Evolutionary conservation across 2,797 vertebrate genomes (phyloP).

Genomic region (Poecilia gillii): DNA sequence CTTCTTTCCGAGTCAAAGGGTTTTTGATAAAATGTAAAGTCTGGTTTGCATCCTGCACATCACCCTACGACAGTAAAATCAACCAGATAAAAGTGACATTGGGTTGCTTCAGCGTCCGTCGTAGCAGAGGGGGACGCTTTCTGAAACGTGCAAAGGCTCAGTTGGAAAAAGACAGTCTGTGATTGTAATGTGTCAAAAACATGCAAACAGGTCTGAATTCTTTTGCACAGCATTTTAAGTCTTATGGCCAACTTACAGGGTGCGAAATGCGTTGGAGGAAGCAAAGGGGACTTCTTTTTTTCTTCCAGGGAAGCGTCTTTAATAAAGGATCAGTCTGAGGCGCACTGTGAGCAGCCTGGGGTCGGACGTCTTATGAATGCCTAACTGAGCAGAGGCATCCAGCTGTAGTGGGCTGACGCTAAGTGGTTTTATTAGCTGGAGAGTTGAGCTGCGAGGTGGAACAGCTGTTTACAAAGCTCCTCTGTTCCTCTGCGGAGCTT

Average conservation of each 20-base stretch:
- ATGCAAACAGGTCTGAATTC: neutral
- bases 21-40: too few relatives aligned
- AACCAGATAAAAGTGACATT: neutral
- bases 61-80: neutral
- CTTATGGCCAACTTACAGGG: neutral
- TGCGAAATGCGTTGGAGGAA: neutral
- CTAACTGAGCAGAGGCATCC: neutral
- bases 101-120: neutral
- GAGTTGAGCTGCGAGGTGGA: conserved; percentile 24
- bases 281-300: neutral
- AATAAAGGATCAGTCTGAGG: neutral
- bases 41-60: too few relatives aligned
- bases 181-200: neutral
- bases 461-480: conserved; percentile 48
- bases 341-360: neutral
- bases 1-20: too few relatives aligned
- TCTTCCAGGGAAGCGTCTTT: neutral
- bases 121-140: neutral
- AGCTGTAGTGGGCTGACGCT: conserved; percentile 5
- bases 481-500: conserved; percentile 19
- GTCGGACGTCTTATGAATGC: neutral
- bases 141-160: neutral
- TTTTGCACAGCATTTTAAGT: neutral
- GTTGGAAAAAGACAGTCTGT: neutral
- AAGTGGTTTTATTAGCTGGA: conserved; percentile 18